Evolutionary conservation across 2,113 vertebrate genomes (phyloP).

Genomic region (Gila orcuttii): DNA sequence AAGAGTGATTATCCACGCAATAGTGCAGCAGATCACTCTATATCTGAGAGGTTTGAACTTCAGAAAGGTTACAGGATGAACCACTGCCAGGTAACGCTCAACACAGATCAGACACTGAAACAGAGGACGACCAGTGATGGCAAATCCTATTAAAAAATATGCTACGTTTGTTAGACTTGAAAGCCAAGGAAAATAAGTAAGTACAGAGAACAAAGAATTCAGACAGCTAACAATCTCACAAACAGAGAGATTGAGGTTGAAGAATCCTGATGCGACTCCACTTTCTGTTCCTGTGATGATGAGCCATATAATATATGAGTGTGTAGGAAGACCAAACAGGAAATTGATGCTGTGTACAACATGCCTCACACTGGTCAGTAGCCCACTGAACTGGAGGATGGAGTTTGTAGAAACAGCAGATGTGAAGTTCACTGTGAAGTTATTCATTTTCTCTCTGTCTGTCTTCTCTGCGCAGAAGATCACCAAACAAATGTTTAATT

Average conservation of each 20-base stretch:
- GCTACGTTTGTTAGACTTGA: not conserved
- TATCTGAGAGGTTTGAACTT: too few relatives aligned
- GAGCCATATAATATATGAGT: not conserved
- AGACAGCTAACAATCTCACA: slow-evolving; percentile 1
- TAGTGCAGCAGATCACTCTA: too few relatives aligned
- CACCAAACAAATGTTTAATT: not conserved
- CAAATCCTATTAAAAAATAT: not conserved
- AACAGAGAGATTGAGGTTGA: not conserved
- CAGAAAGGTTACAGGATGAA: too few relatives aligned
- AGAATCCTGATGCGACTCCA: not conserved
- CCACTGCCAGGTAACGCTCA: too few relatives aligned
- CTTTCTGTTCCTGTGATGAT: not conserved
- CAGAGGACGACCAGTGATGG: not conserved
- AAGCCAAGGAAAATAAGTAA: not conserved
- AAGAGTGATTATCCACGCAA: too few relatives aligned
- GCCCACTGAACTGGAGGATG: not conserved
- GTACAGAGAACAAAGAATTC: not conserved
- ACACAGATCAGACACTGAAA: too few relatives aligned
- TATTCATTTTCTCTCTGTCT: not conserved
- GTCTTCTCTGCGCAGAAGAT: not conserved
- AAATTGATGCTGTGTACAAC: not conserved
- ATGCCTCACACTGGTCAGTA: not conserved
- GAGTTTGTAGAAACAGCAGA: not conserved
- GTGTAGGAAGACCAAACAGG: not conserved
- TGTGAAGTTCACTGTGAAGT: not conserved